These are phyloP conservation scores for Bactericera cockerelli DNA, from an alignment of 1,140 invertebrate genomes.

Conservation along the genomic window DNA sequence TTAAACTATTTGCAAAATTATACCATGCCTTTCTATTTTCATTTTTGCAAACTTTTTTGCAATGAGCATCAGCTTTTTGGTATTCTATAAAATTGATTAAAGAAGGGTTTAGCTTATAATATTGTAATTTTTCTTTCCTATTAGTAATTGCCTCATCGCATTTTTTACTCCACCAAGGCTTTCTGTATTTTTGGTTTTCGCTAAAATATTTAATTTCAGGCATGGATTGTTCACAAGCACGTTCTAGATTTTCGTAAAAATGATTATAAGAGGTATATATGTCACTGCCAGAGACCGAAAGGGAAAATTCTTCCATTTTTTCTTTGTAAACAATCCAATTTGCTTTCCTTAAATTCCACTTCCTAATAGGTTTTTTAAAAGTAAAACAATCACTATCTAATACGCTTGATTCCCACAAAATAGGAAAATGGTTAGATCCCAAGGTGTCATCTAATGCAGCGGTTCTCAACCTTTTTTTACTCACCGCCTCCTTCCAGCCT, in stretches of 20 bases:
- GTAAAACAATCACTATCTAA: not conserved
- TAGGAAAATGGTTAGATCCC: not conserved
- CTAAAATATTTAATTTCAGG: constrained; percentile 1
- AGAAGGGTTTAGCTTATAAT: not conserved
- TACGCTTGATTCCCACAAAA: not conserved
- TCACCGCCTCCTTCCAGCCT: too few species aligned
- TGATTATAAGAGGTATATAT: not conserved
- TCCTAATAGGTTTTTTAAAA: too few species aligned
- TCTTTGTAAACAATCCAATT: too few species aligned
- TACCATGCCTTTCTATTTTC: too few species aligned
- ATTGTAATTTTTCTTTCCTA: constrained; percentile 1
- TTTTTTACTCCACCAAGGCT: constrained; percentile 2
- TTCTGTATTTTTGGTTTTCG: constrained; percentile 4
- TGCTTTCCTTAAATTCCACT: too few species aligned
- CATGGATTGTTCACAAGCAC: not conserved
- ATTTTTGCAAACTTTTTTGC: constrained; percentile 5
- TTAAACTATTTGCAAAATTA: constrained; percentile 3
- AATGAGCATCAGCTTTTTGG: not conserved
- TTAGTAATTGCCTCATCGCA: not conserved
- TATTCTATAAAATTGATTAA: constrained; percentile 1
- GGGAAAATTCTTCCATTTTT: too few species aligned
- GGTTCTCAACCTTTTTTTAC: too few species aligned
- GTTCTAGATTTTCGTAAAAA: not conserved
- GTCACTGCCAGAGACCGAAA: too few species aligned
- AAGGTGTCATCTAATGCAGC: constrained; percentile 1